Evolutionary conservation across 2,797 vertebrate genomes (phyloP).

Genomic region (Australoheros facetus): DNA sequence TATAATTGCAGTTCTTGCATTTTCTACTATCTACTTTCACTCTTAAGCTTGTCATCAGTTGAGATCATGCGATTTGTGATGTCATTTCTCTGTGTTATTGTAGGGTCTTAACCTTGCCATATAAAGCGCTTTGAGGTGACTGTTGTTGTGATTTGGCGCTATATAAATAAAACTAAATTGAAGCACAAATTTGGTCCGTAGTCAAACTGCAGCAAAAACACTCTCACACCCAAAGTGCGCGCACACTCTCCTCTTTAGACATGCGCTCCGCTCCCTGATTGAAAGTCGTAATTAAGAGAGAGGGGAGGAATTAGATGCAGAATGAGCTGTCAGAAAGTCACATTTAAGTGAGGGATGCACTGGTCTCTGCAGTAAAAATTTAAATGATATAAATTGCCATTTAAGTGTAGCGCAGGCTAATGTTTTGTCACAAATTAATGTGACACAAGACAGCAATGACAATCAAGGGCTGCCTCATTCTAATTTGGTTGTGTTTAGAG

Average conservation of each 20-base stretch:
- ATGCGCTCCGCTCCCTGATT: conserved; percentile 76
- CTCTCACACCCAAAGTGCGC: conserved; percentile 30
- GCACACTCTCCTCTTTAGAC: conserved; percentile 18
- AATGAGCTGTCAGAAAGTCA: conserved; percentile 99
- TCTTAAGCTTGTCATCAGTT: conserved; percentile 55
- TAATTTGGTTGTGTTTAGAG: conserved; percentile 98
- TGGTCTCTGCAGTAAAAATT: conserved; percentile 92
- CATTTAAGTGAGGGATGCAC: conserved; percentile 99
- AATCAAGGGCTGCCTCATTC: conserved; percentile 96
- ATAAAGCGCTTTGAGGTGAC: too few species aligned
- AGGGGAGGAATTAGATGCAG: conserved; percentile 90
- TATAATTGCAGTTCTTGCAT: not conserved
- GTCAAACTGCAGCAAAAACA: conserved; percentile 38
- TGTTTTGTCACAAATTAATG: conserved; percentile 99
- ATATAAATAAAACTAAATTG: too few species aligned
- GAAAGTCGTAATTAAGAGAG: conserved; percentile 99
- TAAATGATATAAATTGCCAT: conserved; percentile 99
- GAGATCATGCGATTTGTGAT: conserved; percentile 57
- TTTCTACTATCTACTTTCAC: conserved; percentile 2
- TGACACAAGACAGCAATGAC: conserved; percentile 97
- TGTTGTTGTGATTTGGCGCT: too few species aligned
- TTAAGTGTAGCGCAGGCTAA: conserved; percentile 98
- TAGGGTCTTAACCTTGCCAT: too few species aligned
- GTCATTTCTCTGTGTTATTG: too few species aligned
- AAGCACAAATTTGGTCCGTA: conserved; percentile 1